A percentile compares a stretch with the other conserved stretches of the same genome.
These are phyloP conservation scores for Pollicipes pollicipes DNA, from an alignment of 1,140 invertebrate genomes.

Conservation along the genomic window DNA sequence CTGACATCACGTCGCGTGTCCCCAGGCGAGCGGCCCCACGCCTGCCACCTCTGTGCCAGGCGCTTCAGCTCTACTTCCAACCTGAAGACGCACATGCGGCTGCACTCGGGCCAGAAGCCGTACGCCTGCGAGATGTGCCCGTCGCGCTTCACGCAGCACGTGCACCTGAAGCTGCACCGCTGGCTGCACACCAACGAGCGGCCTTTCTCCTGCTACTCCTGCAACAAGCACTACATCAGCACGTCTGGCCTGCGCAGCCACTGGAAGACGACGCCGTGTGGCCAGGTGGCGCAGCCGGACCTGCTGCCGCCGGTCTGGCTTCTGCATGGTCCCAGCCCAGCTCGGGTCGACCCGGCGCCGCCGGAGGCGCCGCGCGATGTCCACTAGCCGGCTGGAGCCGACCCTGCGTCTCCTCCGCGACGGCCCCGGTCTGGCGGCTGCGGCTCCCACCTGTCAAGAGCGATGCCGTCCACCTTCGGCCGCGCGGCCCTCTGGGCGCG, in stretches of 20 bases:
- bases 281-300: constrained; percentile 33
- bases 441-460: no score
- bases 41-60: constrained; percentile 94
- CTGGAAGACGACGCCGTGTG: constrained; percentile 85
- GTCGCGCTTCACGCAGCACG: constrained; percentile 96
- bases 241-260: constrained; percentile 81
- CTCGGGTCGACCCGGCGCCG: no score
- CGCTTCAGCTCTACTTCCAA: constrained; percentile 96
- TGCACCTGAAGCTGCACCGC: constrained; percentile 74
- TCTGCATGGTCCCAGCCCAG: no score
- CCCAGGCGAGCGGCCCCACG: constrained; percentile 80
- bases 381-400: no score
- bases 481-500: no score
- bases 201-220: constrained; percentile 89
- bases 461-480: no score
- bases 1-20: no score
- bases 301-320: no score
- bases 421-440: no score
- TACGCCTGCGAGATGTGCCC: constrained; percentile 92
- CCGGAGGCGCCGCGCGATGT: no score
- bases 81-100: constrained; percentile 89
- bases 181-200: constrained; percentile 92
- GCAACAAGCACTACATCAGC: constrained; percentile 95
- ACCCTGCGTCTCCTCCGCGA: no score
- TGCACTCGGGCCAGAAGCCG: constrained; percentile 92